Evolutionary conservation across 2,113 vertebrate species (phyloP).

Genomic region (Sula dactylatra): DNA sequence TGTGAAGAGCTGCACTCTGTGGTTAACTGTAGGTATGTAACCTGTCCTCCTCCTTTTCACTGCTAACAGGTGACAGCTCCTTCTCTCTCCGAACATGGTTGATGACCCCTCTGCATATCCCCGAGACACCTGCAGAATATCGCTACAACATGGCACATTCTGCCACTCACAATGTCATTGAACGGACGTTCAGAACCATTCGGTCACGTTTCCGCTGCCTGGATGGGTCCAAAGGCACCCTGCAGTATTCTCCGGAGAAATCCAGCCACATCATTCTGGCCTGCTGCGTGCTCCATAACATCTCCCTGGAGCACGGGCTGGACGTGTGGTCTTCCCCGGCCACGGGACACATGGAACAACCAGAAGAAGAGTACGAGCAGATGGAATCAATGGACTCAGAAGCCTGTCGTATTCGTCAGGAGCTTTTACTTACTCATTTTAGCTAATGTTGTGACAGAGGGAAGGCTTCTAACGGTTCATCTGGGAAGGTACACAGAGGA

Average conservation of each 20-base stretch:
- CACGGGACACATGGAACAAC: constrained; percentile 78
- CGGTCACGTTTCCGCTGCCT: constrained; percentile 91
- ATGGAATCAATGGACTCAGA: constrained; percentile 84
- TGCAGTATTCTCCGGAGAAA: constrained; percentile 94
- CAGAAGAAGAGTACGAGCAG: constrained; percentile 78
- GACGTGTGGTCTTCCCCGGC: constrained; percentile 87
- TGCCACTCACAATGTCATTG: constrained; percentile 86
- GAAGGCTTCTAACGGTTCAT: background rate
- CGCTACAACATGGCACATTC: constrained; percentile 90
- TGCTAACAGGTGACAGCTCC: constrained; percentile 81
- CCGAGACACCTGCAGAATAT: constrained; percentile 84
- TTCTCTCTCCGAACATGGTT: constrained; percentile 88
- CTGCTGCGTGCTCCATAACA: constrained; percentile 95
- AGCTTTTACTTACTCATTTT: constrained; percentile 87
- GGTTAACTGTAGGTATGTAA: background rate
- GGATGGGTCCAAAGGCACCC: constrained; percentile 88
- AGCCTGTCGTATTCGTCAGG: constrained; percentile 82
- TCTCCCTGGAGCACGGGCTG: constrained; percentile 88
- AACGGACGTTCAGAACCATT: constrained; percentile 86
- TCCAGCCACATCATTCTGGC: constrained; percentile 92
- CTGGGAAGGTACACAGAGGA: background rate
- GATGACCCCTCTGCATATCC: constrained; percentile 88
- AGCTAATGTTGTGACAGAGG: constrained; percentile 63
- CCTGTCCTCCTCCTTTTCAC: background rate
- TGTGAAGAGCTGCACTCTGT: background rate